Evolutionary conservation across 2,113 vertebrate genomes (phyloP).

Genomic region (Sclerurus mexicanus): DNA sequence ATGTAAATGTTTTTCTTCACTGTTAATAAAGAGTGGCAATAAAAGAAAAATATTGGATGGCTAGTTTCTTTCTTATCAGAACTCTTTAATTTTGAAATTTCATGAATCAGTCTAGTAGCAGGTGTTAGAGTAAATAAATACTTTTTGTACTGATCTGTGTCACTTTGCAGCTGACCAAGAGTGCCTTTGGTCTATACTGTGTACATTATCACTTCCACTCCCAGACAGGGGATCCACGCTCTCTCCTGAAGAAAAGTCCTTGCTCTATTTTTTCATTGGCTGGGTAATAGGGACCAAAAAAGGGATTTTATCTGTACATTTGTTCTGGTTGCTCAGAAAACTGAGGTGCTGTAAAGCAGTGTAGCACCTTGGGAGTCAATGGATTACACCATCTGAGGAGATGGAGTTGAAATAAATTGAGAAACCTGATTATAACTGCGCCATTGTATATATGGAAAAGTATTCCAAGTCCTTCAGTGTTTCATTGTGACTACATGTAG

Average conservation of each 20-base stretch:
- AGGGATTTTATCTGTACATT: background rate
- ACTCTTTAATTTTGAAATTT: background rate
- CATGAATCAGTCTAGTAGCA: background rate
- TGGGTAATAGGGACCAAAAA: background rate
- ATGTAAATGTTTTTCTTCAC: background rate
- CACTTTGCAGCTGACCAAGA: background rate
- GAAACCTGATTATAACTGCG: conserved; percentile 6
- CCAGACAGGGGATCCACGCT: background rate
- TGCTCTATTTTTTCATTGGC: background rate
- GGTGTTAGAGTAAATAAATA: background rate
- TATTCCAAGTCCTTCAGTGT: background rate
- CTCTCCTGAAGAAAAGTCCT: background rate
- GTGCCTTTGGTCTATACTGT: fast-evolving
- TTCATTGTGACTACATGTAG: background rate
- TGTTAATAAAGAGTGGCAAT: background rate
- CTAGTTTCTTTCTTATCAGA: background rate
- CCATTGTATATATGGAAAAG: background rate
- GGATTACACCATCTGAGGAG: background rate
- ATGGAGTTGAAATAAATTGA: background rate
- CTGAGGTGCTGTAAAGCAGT: background rate
- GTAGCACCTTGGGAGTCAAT: background rate
- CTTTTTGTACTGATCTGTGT: background rate
- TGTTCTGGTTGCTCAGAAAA: background rate
- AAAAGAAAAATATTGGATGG: background rate
- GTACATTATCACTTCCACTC: background rate